Evolutionary conservation across 1,140 invertebrate species (phyloP), one percentile per base, ranked within the genome.

Genomic region (Littorina saxatilis): DNA sequence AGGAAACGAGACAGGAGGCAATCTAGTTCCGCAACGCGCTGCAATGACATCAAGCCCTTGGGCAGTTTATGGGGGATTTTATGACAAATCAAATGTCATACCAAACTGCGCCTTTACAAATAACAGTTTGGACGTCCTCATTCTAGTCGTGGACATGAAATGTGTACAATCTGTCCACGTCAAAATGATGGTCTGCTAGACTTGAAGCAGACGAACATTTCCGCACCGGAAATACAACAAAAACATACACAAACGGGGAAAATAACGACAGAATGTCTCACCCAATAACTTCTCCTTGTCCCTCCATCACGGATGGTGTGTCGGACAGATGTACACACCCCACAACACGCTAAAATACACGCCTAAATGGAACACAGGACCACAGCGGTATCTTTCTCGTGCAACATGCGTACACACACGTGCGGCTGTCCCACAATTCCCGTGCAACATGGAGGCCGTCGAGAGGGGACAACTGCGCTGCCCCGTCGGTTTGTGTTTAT

Each of bases 341-440:
- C 23, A 77, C n/a, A 23, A 72, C 17, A 35, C 74, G n/a, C 3
- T 3, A 40, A 35, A 4, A 47, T n/a, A 40, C 20, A 50, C 47
- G n/a, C 17, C 23, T 63, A 23, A 40, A 11, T 29, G 47, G 5
- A 13, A 74, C 29, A 39, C 27, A 20, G 15, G 23, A 5, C 5
- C n/a, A 29, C 29, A 23, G 20, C 52, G 63, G 39, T 66, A 81
- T 77, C 72, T 72, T 55, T 73, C 81, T 39, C 70, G 73, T 66
- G 75, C 76, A 73, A 72, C 76, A n/a, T n/a, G 66, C 78, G 50
- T 78, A 76, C 63, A 78, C 72, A 83, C 78, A 87, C 86, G 86
- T 86, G 87, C 87, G 85, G 81, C 85, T 78, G 82, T 87, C 88
- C 88, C 88, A 88, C 77, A 81, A 85, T 89, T 81, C 88, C 79